Evolutionary conservation across 2,888 invertebrate species (phyloP).

Genomic region (Gymnocheta viridis): DNA sequence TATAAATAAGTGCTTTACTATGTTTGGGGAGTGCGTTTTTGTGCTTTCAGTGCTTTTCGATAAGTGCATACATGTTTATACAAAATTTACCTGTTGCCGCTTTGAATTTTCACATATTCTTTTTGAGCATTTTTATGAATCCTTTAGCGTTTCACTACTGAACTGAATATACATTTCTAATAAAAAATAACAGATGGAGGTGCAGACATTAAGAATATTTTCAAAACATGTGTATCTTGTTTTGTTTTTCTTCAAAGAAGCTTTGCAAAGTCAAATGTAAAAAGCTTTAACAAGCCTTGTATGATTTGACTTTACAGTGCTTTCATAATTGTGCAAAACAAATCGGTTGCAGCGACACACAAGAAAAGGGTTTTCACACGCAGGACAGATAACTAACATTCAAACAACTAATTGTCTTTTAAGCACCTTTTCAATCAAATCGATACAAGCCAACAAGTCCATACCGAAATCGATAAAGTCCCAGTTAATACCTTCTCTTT

Average conservation of each 20-base stretch:
- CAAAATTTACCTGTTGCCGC: slow-evolving; percentile 52
- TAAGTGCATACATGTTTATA: slow-evolving; percentile 7
- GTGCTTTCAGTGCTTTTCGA: slow-evolving; percentile 17
- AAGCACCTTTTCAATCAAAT: slow-evolving; percentile 97
- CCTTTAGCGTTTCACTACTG: not conserved
- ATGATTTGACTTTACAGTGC: slow-evolving; percentile 45
- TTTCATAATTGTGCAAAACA: slow-evolving; percentile 37
- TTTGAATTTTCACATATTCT: not conserved
- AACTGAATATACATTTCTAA: slow-evolving; percentile 15
- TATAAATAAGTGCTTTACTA: slow-evolving; percentile 34
- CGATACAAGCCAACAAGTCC: slow-evolving; percentile 99
- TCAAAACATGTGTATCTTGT: slow-evolving; percentile 1
- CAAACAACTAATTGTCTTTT: slow-evolving; percentile 18
- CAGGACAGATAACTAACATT: slow-evolving; percentile 27
- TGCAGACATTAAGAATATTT: slow-evolving; percentile 38
- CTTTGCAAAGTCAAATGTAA: slow-evolving; percentile 52
- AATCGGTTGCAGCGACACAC: too few species aligned
- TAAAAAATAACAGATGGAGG: slow-evolving; percentile 27
- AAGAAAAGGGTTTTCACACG: not conserved
- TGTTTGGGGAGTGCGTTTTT: slow-evolving; percentile 22
- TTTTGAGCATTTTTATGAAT: not conserved
- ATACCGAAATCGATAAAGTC: slow-evolving; percentile 99
- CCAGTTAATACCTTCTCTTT: slow-evolving; percentile 98
- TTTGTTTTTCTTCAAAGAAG: slow-evolving; percentile 11
- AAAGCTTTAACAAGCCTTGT: slow-evolving; percentile 30